These are phyloP conservation scores for Mellivora capensis DNA, from an alignment of 2,113 vertebrate species.

Conservation along the genomic window DNA sequence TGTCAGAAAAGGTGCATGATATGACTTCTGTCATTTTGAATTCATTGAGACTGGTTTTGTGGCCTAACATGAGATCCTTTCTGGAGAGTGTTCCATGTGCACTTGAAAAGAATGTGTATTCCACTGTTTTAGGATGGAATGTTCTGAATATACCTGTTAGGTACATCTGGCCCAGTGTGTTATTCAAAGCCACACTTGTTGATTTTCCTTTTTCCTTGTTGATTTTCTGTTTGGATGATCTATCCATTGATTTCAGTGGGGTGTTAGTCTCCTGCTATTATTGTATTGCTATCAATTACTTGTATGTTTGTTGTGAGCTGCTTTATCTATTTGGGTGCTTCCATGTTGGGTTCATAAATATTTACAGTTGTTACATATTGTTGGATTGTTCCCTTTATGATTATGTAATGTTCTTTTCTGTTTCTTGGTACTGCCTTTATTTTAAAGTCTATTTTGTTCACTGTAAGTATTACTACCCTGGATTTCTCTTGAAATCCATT, in stretches of 20 bases:
- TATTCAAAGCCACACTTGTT: background rate
- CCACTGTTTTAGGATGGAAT: background rate
- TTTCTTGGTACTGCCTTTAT: background rate
- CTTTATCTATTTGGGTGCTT: background rate
- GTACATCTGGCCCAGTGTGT: background rate
- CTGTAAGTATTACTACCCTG: background rate
- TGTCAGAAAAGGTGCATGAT: background rate
- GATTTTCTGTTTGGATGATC: background rate
- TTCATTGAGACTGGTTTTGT: background rate
- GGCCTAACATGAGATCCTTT: background rate
- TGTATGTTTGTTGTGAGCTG: background rate
- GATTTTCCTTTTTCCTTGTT: background rate
- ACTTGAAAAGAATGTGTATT: background rate
- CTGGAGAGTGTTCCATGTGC: background rate
- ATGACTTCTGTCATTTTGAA: background rate
- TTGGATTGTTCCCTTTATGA: background rate
- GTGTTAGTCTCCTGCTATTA: background rate
- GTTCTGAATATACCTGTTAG: background rate
- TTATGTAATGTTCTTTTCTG: background rate
- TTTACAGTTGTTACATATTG: background rate
- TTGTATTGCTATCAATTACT: background rate
- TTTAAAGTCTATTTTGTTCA: background rate
- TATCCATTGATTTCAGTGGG: background rate
- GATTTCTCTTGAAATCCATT: background rate
- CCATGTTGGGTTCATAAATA: background rate